Conservation (phyloP, 2,888 invertebrate genomes). For the Amblyjoppa proteus region DNA sequence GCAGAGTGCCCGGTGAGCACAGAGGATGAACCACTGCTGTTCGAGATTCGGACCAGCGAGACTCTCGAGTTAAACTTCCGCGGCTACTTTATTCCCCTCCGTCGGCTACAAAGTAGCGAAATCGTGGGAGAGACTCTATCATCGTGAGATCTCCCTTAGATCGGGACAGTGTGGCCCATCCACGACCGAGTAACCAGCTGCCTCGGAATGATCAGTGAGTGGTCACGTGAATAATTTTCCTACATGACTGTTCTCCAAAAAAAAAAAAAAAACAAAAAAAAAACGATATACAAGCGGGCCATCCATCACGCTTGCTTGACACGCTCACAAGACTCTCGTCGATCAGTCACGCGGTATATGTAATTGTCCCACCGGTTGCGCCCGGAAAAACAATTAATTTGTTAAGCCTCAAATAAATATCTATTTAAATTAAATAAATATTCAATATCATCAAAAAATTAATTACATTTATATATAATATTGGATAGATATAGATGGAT, state of each 20-base stretch:
- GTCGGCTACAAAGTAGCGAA: conserved; percentile 8
- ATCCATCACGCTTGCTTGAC: conserved; percentile 7
- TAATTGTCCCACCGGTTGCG: neutral
- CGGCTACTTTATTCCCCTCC: neutral
- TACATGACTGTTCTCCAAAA: neutral
- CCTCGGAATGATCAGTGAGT: neutral
- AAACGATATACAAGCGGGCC: neutral
- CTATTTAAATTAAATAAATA: too few relatives aligned
- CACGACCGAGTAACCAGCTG: neutral
- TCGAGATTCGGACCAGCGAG: neutral
- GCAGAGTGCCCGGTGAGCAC: conserved; percentile 78
- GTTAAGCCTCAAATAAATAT: too few relatives aligned
- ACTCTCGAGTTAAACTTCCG: neutral
- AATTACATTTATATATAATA: too few relatives aligned
- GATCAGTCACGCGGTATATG: neutral
- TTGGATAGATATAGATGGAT: too few relatives aligned
- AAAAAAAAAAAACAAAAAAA: neutral
- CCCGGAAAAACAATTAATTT: too few relatives aligned
- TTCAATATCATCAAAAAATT: too few relatives aligned
- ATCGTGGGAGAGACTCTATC: neutral
- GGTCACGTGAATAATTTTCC: neutral
- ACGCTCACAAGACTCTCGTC: neutral
- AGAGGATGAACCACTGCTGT: conserved; percentile 40
- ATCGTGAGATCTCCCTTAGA: neutral
- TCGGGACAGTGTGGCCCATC: neutral